phyloP scores from a whole-genome alignment of 2,888 invertebrate species.

The Meganola albula region DNA sequence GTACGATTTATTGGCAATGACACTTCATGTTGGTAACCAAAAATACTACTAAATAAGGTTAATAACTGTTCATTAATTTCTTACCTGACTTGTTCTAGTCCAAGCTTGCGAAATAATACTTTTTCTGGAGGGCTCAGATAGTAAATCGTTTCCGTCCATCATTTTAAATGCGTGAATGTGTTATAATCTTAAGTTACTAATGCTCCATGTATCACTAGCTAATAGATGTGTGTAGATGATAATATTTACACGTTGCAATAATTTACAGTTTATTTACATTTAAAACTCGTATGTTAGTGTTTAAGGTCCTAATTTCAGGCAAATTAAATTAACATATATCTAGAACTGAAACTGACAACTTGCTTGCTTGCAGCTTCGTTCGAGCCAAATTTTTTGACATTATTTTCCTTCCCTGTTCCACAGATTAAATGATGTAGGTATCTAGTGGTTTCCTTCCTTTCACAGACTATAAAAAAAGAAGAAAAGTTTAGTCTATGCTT shows the following conservation, averaged over 20 bases:
- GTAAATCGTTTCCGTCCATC: constrained; percentile 85
- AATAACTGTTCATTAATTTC: neutral
- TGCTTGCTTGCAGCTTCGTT: no score
- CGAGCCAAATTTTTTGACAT: no score
- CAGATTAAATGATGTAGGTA: no score
- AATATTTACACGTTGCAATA: constrained; percentile 24
- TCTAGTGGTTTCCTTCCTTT: no score
- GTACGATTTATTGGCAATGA: no score
- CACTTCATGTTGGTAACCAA: no score
- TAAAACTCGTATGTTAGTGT: constrained; percentile 16
- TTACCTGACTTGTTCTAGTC: constrained; percentile 82
- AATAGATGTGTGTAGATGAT: constrained; percentile 11
- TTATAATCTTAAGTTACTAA: constrained; percentile 22
- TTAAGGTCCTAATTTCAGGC: constrained; percentile 15
- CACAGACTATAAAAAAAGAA: no score
- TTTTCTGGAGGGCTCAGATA: constrained; percentile 76
- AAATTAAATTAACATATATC: no score
- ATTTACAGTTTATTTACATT: constrained; percentile 25
- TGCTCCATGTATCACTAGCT: constrained; percentile 39
- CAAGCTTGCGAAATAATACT: constrained; percentile 82
- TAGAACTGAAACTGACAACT: no score
- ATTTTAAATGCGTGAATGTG: constrained; percentile 49
- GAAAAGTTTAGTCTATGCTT: no score
- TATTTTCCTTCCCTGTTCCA: no score
- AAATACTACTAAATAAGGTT: neutral